Conservation (phyloP, 2,888 invertebrate genomes). For the Dinocampus coccinellae region DNA sequence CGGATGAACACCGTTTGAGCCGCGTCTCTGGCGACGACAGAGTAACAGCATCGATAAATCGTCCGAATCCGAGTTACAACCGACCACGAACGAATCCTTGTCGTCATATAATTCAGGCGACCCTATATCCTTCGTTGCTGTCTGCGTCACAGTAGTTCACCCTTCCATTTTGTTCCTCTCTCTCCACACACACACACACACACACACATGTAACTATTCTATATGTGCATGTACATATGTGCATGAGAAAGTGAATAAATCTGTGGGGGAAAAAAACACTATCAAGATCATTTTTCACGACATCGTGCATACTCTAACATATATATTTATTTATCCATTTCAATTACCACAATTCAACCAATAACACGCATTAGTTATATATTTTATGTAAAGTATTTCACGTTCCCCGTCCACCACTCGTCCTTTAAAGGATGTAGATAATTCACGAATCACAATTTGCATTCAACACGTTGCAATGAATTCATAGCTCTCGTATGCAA, state of each 20-base stretch:
- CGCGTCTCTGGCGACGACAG: conserved; percentile 56
- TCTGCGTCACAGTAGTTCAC: conserved; percentile 29
- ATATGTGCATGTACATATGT: not conserved
- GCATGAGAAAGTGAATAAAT: not conserved
- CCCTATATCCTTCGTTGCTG: conserved; percentile 36
- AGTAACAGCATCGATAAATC: conserved; percentile 61
- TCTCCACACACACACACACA: not conserved
- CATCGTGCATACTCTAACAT: conserved; percentile 2
- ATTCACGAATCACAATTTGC: conserved; percentile 34
- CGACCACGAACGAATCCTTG: conserved; percentile 49
- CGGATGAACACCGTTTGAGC: conserved; percentile 52
- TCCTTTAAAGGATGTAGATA: not conserved
- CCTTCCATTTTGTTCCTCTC: conserved; percentile 11
- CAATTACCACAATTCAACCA: not conserved
- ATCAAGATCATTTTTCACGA: not conserved
- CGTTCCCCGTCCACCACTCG: too few species aligned
- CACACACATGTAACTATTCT: not conserved
- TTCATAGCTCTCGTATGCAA: conserved; percentile 60
- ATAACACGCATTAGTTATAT: not conserved
- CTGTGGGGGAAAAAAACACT: not conserved
- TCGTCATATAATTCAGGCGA: conserved; percentile 58
- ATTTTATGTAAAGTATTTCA: not conserved
- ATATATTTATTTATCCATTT: not conserved
- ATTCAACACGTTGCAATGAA: conserved; percentile 49
- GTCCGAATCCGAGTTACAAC: conserved; percentile 61